A percentile compares a stretch with the other conserved stretches of the same genome.
Conservation (phyloP, 2,797 vertebrate species). For the Agapornis canus region DNA sequence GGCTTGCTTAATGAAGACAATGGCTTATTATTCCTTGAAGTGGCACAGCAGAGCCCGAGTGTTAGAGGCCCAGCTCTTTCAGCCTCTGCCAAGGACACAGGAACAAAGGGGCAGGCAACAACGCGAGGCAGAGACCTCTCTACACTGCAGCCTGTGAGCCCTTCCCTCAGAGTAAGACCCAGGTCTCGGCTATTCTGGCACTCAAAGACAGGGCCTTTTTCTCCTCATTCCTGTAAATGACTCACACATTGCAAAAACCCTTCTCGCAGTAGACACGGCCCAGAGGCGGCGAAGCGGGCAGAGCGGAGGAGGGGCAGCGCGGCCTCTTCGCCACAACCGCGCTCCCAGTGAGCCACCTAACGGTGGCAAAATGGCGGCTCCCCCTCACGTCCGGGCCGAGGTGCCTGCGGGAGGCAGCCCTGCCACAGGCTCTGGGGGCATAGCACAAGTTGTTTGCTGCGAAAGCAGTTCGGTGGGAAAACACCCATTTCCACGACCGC, state of each 20-base stretch:
- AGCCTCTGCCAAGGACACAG: slow-evolving; percentile 84
- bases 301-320: slow-evolving; percentile 43
- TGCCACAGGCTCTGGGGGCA: not conserved
- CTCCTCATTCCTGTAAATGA: slow-evolving; percentile 47
- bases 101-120: slow-evolving; percentile 78
- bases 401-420: not conserved
- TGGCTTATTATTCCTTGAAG: slow-evolving; percentile 86
- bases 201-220: slow-evolving; percentile 44
- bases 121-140: slow-evolving; percentile 60
- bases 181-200: slow-evolving; percentile 45
- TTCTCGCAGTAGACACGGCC: not conserved
- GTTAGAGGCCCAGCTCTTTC: slow-evolving; percentile 79
- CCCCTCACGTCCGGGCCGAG: not conserved
- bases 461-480: not conserved
- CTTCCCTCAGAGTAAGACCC: slow-evolving; percentile 50
- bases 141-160: slow-evolving; percentile 33
- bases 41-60: slow-evolving; percentile 82
- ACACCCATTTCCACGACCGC: not conserved
- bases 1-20: slow-evolving; percentile 88
- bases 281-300: slow-evolving; percentile 20
- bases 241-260: slow-evolving; percentile 41
- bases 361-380: slow-evolving; percentile 42
- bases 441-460: not conserved
- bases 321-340: slow-evolving; percentile 24
- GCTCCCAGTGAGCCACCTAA: slow-evolving; percentile 82